Evolutionary conservation across 1,140 invertebrate species (phyloP).

Genomic region (Harpegnathos saltator): DNA sequence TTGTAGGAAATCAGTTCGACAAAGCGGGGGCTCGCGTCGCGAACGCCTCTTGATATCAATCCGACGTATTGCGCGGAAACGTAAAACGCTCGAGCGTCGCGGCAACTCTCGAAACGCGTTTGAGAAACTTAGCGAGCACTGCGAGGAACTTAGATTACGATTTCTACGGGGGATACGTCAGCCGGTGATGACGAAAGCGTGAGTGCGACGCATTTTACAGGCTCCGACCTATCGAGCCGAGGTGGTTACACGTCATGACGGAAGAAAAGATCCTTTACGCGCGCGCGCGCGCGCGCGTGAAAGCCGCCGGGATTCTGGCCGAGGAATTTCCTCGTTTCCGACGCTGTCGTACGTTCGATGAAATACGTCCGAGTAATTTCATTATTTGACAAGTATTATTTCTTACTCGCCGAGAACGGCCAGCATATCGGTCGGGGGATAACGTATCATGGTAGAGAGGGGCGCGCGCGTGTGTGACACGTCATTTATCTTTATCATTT

Average conservation of each 20-base stretch:
- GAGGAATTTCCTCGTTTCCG: slow-evolving; percentile 5
- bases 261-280: slow-evolving; percentile 35
- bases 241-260: slow-evolving; percentile 5
- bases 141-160: slow-evolving; percentile 30
- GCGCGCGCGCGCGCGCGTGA: not conserved
- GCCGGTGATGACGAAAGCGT: not conserved
- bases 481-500: no score
- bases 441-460: no score
- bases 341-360: slow-evolving; percentile 5
- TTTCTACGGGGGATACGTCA: not conserved
- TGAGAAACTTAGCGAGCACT: not conserved
- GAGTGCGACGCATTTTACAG: slow-evolving; percentile 6
- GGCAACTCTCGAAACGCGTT: not conserved
- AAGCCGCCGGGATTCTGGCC: not conserved
- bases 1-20: not conserved
- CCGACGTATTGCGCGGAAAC: slow-evolving; percentile 1
- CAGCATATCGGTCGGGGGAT: not conserved
- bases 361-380: not conserved
- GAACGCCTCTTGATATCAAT: not conserved
- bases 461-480: no score
- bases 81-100: slow-evolving; percentile 25
- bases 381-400: slow-evolving; percentile 18
- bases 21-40: not conserved
- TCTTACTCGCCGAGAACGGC: not conserved
- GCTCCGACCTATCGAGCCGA: not conserved